A percentile compares a stretch with the other conserved stretches of the same genome.
Conservation (phyloP, 2,797 vertebrate species). For the Falco cherrug region DNA sequence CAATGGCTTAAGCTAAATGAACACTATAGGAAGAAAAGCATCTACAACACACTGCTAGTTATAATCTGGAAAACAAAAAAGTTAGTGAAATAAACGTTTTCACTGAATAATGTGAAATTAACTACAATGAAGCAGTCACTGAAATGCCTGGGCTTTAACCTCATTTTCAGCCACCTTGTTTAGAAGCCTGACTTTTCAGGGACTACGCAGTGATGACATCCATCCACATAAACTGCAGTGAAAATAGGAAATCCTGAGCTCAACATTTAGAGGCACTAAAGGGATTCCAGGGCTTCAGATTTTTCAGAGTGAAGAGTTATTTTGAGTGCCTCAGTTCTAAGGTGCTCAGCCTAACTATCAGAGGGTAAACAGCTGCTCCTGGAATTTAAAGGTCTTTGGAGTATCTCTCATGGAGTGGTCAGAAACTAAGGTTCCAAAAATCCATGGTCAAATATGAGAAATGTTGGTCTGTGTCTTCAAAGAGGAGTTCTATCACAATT, state of each 20-base stretch:
- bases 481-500: neutral
- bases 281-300: neutral
- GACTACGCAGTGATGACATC: neutral
- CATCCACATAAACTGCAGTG: neutral
- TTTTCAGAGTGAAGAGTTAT: neutral
- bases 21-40: neutral
- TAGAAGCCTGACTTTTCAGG: neutral
- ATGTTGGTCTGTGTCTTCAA: neutral
- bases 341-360: neutral
- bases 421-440: neutral
- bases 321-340: neutral
- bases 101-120: neutral
- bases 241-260: slow-evolving; percentile 12
- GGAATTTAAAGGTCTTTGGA: neutral
- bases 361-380: neutral
- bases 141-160: neutral
- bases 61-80: neutral
- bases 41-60: neutral
- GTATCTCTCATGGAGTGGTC: neutral
- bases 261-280: neutral
- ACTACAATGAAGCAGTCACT: neutral
- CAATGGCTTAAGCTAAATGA: neutral
- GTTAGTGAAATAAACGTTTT: neutral
- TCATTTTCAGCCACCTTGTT: neutral
- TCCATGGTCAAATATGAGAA: neutral